These are phyloP conservation scores for Chouioia cunea DNA, from an alignment of 2,888 invertebrate genomes.

Conservation along the genomic window DNA sequence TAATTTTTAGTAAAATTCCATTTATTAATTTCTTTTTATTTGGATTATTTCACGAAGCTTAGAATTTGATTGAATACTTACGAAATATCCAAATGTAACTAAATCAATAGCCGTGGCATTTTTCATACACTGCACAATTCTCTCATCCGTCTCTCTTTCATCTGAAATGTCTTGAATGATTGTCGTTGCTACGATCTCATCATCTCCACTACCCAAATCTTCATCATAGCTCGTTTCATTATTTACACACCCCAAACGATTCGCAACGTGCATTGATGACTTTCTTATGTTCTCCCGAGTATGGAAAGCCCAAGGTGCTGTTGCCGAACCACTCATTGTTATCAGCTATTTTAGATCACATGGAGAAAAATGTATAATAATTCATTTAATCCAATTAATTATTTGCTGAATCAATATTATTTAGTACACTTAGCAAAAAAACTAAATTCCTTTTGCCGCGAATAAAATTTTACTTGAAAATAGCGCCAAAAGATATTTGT, in stretches of 20 bases:
- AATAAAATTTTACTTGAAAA: too few species aligned
- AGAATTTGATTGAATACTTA: slow-evolving; percentile 34
- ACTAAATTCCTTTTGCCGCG: too few species aligned
- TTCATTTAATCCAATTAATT: too few species aligned
- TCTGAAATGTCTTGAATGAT: slow-evolving; percentile 12
- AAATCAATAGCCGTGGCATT: slow-evolving; percentile 29
- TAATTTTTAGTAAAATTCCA: too few species aligned
- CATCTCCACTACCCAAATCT: slow-evolving; percentile 6
- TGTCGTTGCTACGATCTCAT: slow-evolving; percentile 11
- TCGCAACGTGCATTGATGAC: slow-evolving; percentile 52
- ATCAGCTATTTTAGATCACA: slow-evolving; percentile 55
- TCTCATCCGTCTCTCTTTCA: slow-evolving; percentile 25
- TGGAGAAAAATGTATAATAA: too few species aligned
- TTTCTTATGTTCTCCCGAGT: slow-evolving; percentile 47
- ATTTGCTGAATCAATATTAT: too few species aligned
- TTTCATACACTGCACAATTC: slow-evolving; percentile 53
- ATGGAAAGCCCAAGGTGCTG: slow-evolving; percentile 50
- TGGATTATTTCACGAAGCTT: too few species aligned
- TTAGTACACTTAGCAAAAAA: too few species aligned
- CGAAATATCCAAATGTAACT: background rate
- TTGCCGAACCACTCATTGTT: slow-evolving; percentile 55
- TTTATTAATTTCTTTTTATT: too few species aligned
- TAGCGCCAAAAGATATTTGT: too few species aligned
- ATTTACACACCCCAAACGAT: slow-evolving; percentile 49
- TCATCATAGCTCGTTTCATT: background rate